Base-by-base conservation (phyloP, 2,113 vertebrate genomes). In the Progne subis region DNA sequence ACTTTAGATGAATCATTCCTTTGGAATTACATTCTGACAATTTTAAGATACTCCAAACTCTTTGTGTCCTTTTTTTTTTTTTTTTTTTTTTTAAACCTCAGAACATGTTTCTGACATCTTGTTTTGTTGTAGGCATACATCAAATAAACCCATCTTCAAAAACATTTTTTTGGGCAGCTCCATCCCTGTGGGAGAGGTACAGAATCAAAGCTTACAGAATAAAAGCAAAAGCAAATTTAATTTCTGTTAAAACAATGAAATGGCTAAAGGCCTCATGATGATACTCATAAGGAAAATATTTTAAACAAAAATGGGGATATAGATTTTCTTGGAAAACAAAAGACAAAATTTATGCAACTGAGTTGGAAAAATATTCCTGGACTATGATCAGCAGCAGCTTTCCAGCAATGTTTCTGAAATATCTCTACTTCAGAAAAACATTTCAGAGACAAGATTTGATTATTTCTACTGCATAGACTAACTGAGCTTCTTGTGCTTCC, bases 281-380 rank as follows among this genome's bases (percentile, higher is more conserved):
- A 63, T 28, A 64, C 7, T 49, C 34, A 13, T 5, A 47, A 82
- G 14, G 24, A 53, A 50, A 70, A 55, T 8, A 7, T 39, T 74
- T 57, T 49, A 5, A 8, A 43, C 10, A 46, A 43, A 71, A 76
- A 25, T 14, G 5, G 11, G 90, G 5, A 29, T 9, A 8, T 2
- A 3, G 7, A 44, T 60, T 61, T 83, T 67, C n/a, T 67, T 41
- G 4, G 28, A 56, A 76, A 59, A 49, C 1, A 7, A 57, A 65
- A 74, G 12, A 14, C 11, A 5, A 4, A 25, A 52, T 16, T 2
- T 44, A 9, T 50, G 26, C 1, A 72, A 8, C 1, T 1, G 14
- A 12, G 5, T 6, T 3, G 4, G 13, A 69, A 50, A 74, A 67
- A 26, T 26, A 29, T 43, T 68, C 53, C 39, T 79, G 25, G 23